These are phyloP conservation scores for Tenodera sinensis DNA, from an alignment of 2,888 invertebrate genomes.

Conservation along the genomic window DNA sequence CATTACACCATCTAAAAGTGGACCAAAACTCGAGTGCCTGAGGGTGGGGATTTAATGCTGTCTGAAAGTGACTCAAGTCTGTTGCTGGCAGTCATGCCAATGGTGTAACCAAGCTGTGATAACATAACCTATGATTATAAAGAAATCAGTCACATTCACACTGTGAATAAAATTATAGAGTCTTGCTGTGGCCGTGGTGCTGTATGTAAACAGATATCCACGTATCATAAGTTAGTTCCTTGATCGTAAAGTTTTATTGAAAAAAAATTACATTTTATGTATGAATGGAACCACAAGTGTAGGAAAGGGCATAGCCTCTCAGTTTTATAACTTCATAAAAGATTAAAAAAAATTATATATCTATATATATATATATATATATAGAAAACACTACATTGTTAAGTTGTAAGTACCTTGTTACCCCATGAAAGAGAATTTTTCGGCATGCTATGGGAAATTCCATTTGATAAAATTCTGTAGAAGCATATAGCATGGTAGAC, in stretches of 20 bases:
- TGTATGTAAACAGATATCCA: constrained; percentile 8
- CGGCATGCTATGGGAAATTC: constrained; percentile 26
- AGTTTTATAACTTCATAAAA: neutral
- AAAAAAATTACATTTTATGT: constrained; percentile 5
- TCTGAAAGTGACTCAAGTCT: neutral
- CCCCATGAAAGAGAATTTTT: constrained; percentile 14
- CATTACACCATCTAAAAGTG: constrained; percentile 5
- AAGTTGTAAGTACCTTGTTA: constrained; percentile 25
- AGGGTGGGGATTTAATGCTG: neutral
- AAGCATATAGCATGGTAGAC: constrained; percentile 30
- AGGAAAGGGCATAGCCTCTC: neutral
- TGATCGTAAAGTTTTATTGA: constrained; percentile 16
- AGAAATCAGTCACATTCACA: neutral
- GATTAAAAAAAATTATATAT: neutral
- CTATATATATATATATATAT: neutral
- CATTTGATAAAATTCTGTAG: constrained; percentile 22
- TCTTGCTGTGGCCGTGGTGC: constrained; percentile 3
- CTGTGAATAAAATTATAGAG: neutral
- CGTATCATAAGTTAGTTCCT: constrained; percentile 20
- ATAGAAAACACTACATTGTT: constrained; percentile 9
- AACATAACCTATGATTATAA: constrained; percentile 18
- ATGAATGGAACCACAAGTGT: constrained; percentile 1
- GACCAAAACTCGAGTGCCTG: constrained; percentile 26
- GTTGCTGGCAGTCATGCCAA: constrained; percentile 16
- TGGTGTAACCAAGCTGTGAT: constrained; percentile 26